Percentiles rank a stretch among this genome's conserved stretches.
phyloP scores from a whole-genome alignment of 2,888 invertebrate species.

The Julus scanicus region DNA sequence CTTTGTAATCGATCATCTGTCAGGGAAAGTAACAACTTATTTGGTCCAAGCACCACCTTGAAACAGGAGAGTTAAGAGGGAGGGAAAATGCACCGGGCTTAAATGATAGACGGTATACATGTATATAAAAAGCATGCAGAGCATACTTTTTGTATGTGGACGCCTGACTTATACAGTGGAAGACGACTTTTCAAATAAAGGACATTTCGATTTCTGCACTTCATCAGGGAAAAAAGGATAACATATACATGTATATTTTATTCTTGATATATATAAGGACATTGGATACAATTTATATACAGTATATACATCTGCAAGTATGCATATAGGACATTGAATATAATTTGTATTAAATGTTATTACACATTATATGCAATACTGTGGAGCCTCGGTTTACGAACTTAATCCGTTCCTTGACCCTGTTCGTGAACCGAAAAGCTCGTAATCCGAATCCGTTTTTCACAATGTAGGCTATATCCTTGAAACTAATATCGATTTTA shows the following conservation, averaged over 20 bases:
- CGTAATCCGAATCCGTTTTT: too few relatives aligned
- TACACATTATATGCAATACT: too few relatives aligned
- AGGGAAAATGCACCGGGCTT: neutral
- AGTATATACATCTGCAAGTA: too few relatives aligned
- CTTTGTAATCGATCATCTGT: slow-evolving; percentile 43
- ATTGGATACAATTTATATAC: too few relatives aligned
- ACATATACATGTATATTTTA: neutral
- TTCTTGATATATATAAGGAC: too few relatives aligned
- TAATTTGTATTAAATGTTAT: too few relatives aligned
- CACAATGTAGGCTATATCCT: too few relatives aligned
- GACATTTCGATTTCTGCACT: neutral
- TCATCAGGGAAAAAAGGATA: neutral
- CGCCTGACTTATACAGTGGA: neutral
- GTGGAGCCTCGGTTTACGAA: too few relatives aligned
- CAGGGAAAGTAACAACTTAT: slow-evolving; percentile 21
- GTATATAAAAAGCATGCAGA: neutral
- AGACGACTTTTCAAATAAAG: neutral
- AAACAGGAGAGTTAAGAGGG: neutral
- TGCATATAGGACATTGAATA: too few relatives aligned
- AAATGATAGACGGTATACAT: neutral
- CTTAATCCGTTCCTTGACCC: too few relatives aligned
- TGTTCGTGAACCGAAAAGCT: too few relatives aligned
- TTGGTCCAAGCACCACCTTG: slow-evolving; percentile 1
- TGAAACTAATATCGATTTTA: too few relatives aligned
- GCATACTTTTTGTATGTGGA: neutral